These are phyloP conservation scores for Ailurus styani DNA, from an alignment of 2,113 vertebrate genomes.

Conservation along the genomic window DNA sequence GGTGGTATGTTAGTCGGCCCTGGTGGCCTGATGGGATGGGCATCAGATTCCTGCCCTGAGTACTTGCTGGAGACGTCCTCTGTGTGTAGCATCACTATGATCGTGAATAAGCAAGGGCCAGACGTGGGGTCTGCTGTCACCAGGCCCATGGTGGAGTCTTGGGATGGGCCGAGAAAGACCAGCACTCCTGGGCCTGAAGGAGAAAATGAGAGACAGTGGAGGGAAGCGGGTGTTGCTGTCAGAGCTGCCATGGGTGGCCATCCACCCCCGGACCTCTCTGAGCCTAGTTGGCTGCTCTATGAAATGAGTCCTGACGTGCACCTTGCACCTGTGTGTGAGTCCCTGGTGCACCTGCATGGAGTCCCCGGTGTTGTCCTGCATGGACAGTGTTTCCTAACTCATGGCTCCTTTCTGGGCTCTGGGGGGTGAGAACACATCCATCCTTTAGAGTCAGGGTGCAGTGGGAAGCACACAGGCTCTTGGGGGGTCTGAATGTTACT, in stretches of 20 bases:
- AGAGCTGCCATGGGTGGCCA: fast-evolving
- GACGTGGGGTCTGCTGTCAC: fast-evolving
- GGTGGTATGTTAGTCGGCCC: fast-evolving
- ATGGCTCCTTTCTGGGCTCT: fast-evolving
- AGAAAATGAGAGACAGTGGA: fast-evolving
- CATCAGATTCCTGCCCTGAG: fast-evolving
- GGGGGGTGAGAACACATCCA: fast-evolving
- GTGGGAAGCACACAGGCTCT: too few species aligned
- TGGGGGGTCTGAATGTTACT: background rate
- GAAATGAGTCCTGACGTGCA: fast-evolving
- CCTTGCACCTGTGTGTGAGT: fast-evolving
- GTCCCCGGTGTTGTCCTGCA: fast-evolving
- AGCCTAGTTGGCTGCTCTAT: background rate
- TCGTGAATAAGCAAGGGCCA: background rate
- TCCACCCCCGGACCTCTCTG: fast-evolving
- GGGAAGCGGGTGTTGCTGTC: fast-evolving
- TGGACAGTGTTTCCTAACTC: fast-evolving
- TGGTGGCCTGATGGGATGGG: fast-evolving
- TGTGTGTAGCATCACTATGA: fast-evolving
- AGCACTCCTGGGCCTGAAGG: fast-evolving
- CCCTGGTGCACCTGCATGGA: fast-evolving
- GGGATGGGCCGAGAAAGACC: fast-evolving
- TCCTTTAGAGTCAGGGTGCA: background rate
- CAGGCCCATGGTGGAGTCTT: fast-evolving
- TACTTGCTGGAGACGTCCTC: fast-evolving